Evolutionary conservation across 2,888 invertebrate species (phyloP), one percentile per base, ranked within the genome.

Genomic region (Malthinus flaveolus): DNA sequence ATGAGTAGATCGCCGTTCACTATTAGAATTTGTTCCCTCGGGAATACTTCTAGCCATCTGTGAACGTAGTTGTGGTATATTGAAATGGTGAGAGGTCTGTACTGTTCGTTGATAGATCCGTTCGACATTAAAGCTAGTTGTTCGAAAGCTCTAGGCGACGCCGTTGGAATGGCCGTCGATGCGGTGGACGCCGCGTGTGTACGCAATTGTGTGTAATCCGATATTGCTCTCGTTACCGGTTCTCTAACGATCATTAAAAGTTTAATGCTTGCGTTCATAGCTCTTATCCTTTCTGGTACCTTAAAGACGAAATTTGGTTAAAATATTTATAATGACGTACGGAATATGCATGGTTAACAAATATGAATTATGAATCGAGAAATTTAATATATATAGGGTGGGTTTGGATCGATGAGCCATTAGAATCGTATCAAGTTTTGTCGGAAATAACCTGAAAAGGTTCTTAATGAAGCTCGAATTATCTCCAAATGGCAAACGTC

Each of bases 1-100:
- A 95, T 93, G 61, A 97, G 85, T 66, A 88, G 86, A 79, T 97
- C 96, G 1, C 97, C 97, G 77, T 97, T 96, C 46, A 99, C 95
- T 52, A 99, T 87, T 70, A 97, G 87, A 68, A 99, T 89, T 62
- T 98, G 96, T 51, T 91, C 88, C 48, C 93, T 84, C 0, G 93
- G 87, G 81, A 99, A 99, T 66, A 92, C 91, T 78, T 94, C 90
- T 61, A 98, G 83, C 98, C 98, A 98, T 59, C 85, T 81, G 64
- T 91, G 89, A 71, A 98, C 85, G 80, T 95, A 96, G 65, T 92
- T 86, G 78, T 93, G 91, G 79, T 97, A 97, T 72, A 95, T 84
- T 32, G 95, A 95, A 76, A 95, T 91, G 56, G 92, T 88, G 69
- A 93, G 84, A 10, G 93, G 93, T 67, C 88, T 78, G 79, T 93